These are phyloP conservation scores for Lepas anatifera DNA, from an alignment of 2,888 invertebrate genomes.

Conservation along the genomic window DNA sequence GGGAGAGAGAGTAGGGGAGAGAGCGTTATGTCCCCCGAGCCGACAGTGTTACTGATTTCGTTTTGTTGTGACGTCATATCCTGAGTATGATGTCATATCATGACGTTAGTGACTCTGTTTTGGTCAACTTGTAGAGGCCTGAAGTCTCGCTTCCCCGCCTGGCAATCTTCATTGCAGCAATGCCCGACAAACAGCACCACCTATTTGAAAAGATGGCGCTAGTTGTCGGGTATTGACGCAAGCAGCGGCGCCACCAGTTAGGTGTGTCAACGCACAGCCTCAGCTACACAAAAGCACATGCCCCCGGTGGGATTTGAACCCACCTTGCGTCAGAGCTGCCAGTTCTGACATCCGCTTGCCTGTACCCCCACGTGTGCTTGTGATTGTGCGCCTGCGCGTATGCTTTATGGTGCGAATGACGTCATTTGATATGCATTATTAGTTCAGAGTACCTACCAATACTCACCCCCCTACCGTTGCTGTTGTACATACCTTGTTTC, in stretches of 20 bases:
- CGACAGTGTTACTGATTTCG: too few relatives aligned
- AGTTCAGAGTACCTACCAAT: constrained; percentile 4
- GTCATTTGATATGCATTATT: neutral
- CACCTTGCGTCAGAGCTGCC: too few relatives aligned
- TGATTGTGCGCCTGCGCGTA: neutral
- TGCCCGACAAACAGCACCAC: too few relatives aligned
- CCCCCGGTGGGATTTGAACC: too few relatives aligned
- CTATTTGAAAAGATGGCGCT: too few relatives aligned
- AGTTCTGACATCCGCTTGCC: too few relatives aligned
- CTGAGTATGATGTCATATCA: neutral
- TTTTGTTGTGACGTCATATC: neutral
- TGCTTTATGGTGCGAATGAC: neutral
- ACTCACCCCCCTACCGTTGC: neutral
- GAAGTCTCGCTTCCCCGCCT: neutral
- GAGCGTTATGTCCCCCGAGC: too few relatives aligned
- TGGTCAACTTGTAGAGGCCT: neutral
- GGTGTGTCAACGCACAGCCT: neutral
- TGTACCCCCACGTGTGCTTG: neutral
- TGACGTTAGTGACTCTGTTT: too few relatives aligned
- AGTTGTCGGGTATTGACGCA: too few relatives aligned
- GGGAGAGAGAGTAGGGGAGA: too few relatives aligned
- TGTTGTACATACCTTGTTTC: neutral
- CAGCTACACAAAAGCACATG: too few relatives aligned
- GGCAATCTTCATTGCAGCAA: too few relatives aligned
- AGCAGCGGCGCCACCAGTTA: neutral